A percentile compares a stretch with the other conserved stretches of the same genome.
Evolutionary conservation across 2,888 invertebrate species (phyloP).

Genomic region (Ceratothoa steindachneri): DNA sequence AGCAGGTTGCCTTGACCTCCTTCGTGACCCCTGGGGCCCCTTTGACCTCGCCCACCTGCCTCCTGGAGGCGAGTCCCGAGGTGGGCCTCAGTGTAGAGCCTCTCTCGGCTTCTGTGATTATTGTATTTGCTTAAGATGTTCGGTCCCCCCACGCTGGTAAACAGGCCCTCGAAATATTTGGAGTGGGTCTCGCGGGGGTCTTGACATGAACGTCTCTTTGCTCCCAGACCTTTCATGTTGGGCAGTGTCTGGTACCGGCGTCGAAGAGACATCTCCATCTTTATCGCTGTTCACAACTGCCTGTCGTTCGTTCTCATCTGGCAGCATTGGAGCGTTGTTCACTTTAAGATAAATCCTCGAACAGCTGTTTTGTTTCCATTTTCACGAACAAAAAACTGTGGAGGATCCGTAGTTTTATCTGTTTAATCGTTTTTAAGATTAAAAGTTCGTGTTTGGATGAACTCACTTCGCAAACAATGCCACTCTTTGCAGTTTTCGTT

Average conservation of each 20-base stretch:
- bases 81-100: not conserved
- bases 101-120: not conserved
- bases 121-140: not conserved
- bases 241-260: conserved; percentile 20
- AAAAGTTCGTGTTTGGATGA: no score
- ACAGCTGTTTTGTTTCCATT: no score
- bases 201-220: not conserved
- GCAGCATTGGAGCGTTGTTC: not conserved
- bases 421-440: no score
- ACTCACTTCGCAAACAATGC: no score
- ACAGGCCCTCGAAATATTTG: not conserved
- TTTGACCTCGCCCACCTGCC: not conserved
- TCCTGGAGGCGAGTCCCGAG: not conserved
- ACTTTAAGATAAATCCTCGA: not conserved
- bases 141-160: not conserved
- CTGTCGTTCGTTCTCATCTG: not conserved
- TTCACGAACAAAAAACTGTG: no score
- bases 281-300: not conserved
- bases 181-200: not conserved
- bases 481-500: no score
- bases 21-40: not conserved
- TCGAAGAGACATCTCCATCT: conserved; percentile 5
- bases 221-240: conserved; percentile 9
- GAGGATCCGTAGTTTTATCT: no score
- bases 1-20: conserved; percentile 7